Base-by-base conservation (phyloP, 2,888 invertebrate species). In the Zygaena filipendulae region DNA sequence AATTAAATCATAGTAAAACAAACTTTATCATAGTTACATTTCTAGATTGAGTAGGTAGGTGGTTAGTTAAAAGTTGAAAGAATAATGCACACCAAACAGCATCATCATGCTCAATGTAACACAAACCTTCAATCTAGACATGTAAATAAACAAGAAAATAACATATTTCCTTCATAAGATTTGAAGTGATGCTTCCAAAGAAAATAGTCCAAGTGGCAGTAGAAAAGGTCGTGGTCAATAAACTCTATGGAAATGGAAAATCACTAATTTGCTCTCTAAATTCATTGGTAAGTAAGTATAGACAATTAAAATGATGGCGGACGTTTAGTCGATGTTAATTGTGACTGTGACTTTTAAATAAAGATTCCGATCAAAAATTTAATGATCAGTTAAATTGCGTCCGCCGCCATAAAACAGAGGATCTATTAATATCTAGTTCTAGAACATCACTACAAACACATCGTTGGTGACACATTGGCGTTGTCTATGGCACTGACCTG, bases 361-460 rank as follows among this genome's bases (percentile, higher is more conserved):
- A n/a, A n/a, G n/a, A n/a, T n/a, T n/a, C n/a, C n/a, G n/a, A n/a
- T n/a, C n/a, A n/a, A n/a, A n/a, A n/a, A n/a, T n/a, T n/a, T n/a
- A n/a, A n/a, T n/a, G n/a, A n/a, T n/a, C n/a, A n/a, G 21, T 29
- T 34, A 31, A 27, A 38, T 18, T 23, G 31, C 36, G 52, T 60
- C 59, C 60, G 60, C 56, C 49, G 39, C 56, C 58, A 59, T 50
- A 50, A 45, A 42, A 32, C 35, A 36, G 30, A 37, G 29, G 29
- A 26, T 49, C 55, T 58, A 59, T 46, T 44, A 47, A 45, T 50
- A 45, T 54, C 63, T 64, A 64, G 45, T 52, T 59, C 64, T 71
- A 70, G 57, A 66, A 72, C 71, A 74, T 74, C 67, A 68, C 74
- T 66, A 72, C 64, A 62, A 66, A 64, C 54, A 56, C 49, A 45